Conservation (phyloP, 1,140 invertebrate species). For the Archegozetes longisetosus region DNA sequence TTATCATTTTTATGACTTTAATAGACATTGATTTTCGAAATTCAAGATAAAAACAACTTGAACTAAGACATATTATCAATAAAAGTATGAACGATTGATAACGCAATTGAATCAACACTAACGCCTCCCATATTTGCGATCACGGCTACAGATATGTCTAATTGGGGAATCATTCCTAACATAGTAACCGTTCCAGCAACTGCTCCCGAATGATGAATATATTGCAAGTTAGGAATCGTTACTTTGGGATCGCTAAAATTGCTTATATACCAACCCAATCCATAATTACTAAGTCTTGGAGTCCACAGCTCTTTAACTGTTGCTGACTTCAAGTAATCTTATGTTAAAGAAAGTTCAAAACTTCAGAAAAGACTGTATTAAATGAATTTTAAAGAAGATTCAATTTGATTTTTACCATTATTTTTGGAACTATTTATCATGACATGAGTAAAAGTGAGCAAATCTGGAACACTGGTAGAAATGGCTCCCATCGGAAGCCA, state of each 20-base stretch:
- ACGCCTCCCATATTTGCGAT: neutral
- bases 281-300: neutral
- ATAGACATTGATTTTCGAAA: too few relatives aligned
- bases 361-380: too few relatives aligned
- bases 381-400: neutral
- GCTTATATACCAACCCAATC: neutral
- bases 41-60: too few relatives aligned
- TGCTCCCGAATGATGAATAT: neutral
- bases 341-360: too few relatives aligned
- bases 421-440: neutral
- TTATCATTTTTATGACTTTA: too few relatives aligned
- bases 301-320: neutral
- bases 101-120: neutral
- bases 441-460: neutral
- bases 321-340: neutral
- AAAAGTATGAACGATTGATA: too few relatives aligned
- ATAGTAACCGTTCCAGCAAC: neutral
- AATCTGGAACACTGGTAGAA: neutral
- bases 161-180: neutral
- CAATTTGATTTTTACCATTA: neutral
- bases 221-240: neutral
- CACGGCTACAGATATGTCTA: neutral
- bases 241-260: neutral
- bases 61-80: too few relatives aligned
- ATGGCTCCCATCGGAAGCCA: neutral